These are phyloP conservation scores for Temnothorax curvispinosus DNA, from an alignment of 1,140 invertebrate species.

Conservation along the genomic window DNA sequence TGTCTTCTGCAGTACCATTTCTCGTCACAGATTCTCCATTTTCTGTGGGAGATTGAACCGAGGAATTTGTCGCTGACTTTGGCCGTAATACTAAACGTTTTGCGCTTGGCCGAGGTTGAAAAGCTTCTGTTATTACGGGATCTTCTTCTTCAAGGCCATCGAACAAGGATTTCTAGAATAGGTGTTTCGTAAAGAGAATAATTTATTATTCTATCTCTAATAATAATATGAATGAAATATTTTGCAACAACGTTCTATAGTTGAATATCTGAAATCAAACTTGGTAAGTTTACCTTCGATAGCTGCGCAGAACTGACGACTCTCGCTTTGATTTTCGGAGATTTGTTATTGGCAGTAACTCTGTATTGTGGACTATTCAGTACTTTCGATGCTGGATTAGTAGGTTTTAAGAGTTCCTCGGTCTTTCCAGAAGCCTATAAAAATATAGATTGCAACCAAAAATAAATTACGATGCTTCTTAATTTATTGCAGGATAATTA, in stretches of 20 bases:
- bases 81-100: conserved; percentile 88
- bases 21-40: conserved; percentile 64
- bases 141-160: conserved; percentile 90
- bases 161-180: conserved; percentile 88
- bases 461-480: background rate
- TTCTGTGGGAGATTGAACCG: conserved; percentile 61
- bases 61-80: conserved; percentile 73
- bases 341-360: conserved; percentile 87
- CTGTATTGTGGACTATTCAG: conserved; percentile 87
- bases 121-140: conserved; percentile 87
- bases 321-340: conserved; percentile 88
- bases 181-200: background rate
- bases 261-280: background rate
- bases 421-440: conserved; percentile 87
- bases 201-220: background rate
- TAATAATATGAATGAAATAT: background rate
- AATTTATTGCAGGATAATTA: background rate
- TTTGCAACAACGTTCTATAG: background rate
- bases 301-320: conserved; percentile 85
- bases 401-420: conserved; percentile 91
- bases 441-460: conserved; percentile 32
- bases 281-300: conserved; percentile 86
- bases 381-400: conserved; percentile 89
- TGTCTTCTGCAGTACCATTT: conserved; percentile 46
- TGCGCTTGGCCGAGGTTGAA: conserved; percentile 88